phyloP scores from a whole-genome alignment of 2,113 vertebrate species.

The Misgurnus anguillicaudatus region DNA sequence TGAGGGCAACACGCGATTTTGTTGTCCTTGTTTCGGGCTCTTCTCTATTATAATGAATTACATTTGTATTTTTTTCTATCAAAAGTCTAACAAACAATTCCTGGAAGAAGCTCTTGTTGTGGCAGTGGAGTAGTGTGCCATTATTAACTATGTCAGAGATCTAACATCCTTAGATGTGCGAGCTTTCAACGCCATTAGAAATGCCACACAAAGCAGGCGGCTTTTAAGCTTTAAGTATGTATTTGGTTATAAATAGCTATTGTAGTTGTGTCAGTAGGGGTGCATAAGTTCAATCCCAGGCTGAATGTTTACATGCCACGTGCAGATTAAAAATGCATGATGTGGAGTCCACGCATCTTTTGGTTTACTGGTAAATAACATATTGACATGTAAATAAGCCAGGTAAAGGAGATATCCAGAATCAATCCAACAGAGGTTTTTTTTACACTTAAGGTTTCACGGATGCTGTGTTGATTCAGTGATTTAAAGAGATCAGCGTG shows the following conservation, averaged over 20 bases:
- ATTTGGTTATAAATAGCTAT: not conserved
- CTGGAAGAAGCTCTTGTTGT: not conserved
- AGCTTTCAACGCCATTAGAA: not conserved
- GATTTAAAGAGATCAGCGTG: conserved; percentile 9
- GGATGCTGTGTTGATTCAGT: not conserved
- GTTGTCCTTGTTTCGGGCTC: not conserved
- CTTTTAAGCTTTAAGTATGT: not conserved
- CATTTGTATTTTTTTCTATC: not conserved
- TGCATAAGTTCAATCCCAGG: no score
- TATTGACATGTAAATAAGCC: not conserved
- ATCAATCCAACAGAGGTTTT: not conserved
- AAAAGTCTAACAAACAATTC: not conserved
- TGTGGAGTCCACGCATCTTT: not conserved
- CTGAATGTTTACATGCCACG: not conserved
- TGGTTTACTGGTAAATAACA: not conserved
- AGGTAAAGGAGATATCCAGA: not conserved
- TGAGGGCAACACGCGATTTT: conserved; percentile 20
- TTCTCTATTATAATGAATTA: not conserved
- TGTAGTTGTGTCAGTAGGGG: not conserved
- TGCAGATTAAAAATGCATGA: not conserved
- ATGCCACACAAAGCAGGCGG: not conserved
- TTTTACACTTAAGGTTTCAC: not conserved
- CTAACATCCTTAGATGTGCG: no score
- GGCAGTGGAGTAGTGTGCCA: not conserved
- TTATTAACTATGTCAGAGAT: no score